Evolutionary conservation across 2,888 invertebrate genomes (phyloP).

Genomic region (Leptinotarsa rubiginosa): DNA sequence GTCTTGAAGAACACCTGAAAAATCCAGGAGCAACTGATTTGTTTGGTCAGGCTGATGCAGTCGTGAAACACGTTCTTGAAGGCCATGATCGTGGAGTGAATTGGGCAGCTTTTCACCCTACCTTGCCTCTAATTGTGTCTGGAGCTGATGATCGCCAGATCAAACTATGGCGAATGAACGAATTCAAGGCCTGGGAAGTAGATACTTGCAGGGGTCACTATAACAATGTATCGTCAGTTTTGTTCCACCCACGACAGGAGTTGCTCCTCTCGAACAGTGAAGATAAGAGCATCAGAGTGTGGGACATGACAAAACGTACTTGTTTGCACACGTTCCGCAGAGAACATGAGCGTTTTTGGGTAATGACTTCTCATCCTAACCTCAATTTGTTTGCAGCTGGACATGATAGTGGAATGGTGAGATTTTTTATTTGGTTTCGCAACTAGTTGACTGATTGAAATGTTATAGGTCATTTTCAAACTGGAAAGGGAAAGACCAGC

Average conservation of each 20-base stretch:
- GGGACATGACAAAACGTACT: conserved; percentile 97
- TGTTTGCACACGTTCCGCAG: conserved; percentile 92
- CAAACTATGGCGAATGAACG: conserved; percentile 99
- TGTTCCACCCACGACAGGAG: conserved; percentile 98
- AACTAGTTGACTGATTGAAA: not conserved
- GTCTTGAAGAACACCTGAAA: conserved; percentile 87
- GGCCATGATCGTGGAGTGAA: conserved; percentile 98
- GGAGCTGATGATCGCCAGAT: conserved; percentile 99
- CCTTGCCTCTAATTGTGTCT: conserved; percentile 84
- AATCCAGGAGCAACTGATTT: conserved; percentile 88
- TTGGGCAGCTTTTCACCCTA: conserved; percentile 98
- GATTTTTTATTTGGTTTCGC: not conserved
- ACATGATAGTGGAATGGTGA: conserved; percentile 93
- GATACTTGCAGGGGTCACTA: conserved; percentile 99
- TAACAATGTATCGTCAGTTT: conserved; percentile 97
- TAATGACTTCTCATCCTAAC: conserved; percentile 92
- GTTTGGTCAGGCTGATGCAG: conserved; percentile 95
- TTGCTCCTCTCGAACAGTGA: conserved; percentile 97
- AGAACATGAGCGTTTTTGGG: conserved; percentile 98
- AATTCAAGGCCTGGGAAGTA: conserved; percentile 98
- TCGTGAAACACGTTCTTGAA: conserved; percentile 90
- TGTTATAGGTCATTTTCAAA: conserved; percentile 77
- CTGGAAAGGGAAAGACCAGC: conserved; percentile 96
- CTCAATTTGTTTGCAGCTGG: conserved; percentile 99
- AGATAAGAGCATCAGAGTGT: conserved; percentile 96